Base-by-base conservation (phyloP, 1,140 invertebrate genomes). In the Caerostris darwini region DNA sequence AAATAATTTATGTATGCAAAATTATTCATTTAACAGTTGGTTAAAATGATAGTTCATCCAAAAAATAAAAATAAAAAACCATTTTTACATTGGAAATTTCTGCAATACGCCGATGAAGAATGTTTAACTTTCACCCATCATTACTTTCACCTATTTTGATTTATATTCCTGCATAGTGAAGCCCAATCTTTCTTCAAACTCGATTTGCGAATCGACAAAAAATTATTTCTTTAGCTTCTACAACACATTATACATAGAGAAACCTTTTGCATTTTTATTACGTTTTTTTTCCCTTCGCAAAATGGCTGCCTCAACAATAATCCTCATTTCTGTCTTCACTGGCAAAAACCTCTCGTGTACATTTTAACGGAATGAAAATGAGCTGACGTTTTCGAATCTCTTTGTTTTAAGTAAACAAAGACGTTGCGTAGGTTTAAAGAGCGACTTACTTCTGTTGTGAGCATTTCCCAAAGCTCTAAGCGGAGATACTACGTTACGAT, bases 331-430 rank as follows among this genome's bases (percentile, higher is more conserved):
- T 77, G 34, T 58, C 82, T 56, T 83, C 57, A n/a, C 10, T 6
- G 5, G 56, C n/a, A 34, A 34, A 34, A 83, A 19, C 17, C n/a
- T 83, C 54, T 57, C 53, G 5, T 83, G 82, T 56, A n/a, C 82
- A 58, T 83, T 83, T 83, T 34, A 56, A 17, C 82, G 19, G 57
- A 83, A 88, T 64, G 86, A 64, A 88, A 88, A 88, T 88, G 86
- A 64, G 83, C 71, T 77, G 71, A 59, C 83, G 54, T 85, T 50
- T 57, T 67, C 10, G 58, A 88, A 88, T 88, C 59, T 53, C 61
- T 88, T 88, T 88, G 86, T 88, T 88, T 88, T 88, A 88, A 64
- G 86, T 88, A 88, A 88, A 88, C 86, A 88, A 77, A 77, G 71
- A 77, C 71, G 71, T 77, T 77, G 34, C 34, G 7, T 77, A 12